These are phyloP conservation scores for Hippocampus mohnikei DNA, from an alignment of 2,113 vertebrate species.

Conservation along the genomic window DNA sequence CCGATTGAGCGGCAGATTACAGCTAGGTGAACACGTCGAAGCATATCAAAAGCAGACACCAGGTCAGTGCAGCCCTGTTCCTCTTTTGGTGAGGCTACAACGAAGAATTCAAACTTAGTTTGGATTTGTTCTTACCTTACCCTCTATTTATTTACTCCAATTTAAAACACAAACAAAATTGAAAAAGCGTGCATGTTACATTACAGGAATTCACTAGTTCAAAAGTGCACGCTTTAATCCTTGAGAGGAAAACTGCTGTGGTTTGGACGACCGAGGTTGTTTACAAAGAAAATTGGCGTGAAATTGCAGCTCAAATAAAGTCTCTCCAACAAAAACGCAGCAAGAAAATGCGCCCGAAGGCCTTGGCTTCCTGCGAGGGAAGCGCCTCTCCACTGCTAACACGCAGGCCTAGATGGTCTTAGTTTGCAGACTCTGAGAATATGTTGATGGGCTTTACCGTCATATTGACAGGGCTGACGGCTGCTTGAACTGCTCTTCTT, in stretches of 20 bases:
- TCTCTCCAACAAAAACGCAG: not conserved
- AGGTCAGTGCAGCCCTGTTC: constrained; percentile 28
- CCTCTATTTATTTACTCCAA: constrained; percentile 3
- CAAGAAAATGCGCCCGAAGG: constrained; percentile 13
- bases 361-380: not conserved
- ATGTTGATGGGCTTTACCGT: not conserved
- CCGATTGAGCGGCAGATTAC: constrained; percentile 56
- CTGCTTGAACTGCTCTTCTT: constrained; percentile 2
- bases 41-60: constrained; percentile 11
- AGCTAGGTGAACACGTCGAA: constrained; percentile 30
- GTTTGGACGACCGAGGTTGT: not conserved
- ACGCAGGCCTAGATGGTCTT: constrained; percentile 12
- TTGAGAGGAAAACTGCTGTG: not conserved
- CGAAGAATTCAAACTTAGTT: not conserved
- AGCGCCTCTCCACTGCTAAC: constrained; percentile 5
- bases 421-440: constrained; percentile 10
- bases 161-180: not conserved
- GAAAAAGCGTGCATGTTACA: not conserved
- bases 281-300: constrained; percentile 1
- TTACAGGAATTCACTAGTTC: not conserved
- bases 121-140: constrained; percentile 14
- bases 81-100: constrained; percentile 15
- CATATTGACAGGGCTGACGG: constrained; percentile 6
- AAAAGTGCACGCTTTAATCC: not conserved
- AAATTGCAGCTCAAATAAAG: not conserved